A percentile compares a stretch with the other conserved stretches of the same genome.
phyloP scores from a whole-genome alignment of 92 coral and sea anemone species.

The Siderastrea radians region DNA sequence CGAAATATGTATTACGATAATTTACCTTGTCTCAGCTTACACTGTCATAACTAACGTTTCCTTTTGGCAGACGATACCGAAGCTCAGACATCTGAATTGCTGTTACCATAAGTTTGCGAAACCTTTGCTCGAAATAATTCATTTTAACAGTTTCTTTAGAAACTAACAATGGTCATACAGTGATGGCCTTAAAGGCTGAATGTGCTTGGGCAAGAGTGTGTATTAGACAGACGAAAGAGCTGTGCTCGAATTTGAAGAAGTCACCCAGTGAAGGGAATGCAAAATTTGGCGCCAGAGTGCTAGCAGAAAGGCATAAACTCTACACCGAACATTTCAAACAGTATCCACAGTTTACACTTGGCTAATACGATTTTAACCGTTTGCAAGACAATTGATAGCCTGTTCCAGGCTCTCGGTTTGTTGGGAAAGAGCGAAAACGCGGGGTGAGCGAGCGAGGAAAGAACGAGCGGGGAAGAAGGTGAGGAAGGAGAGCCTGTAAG shows the following conservation, averaged over 20 bases:
- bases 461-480: no score
- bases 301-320: slow-evolving; percentile 28
- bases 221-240: slow-evolving; percentile 36
- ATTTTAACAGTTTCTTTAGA: slow-evolving; percentile 27
- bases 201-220: slow-evolving; percentile 66
- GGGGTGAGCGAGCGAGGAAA: no score
- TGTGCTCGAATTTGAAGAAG: slow-evolving; percentile 1
- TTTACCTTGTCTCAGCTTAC: neutral
- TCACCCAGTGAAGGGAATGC: slow-evolving; percentile 18
- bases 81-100: neutral
- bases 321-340: slow-evolving; percentile 43
- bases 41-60: neutral
- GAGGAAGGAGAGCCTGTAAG: no score
- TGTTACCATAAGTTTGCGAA: neutral
- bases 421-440: no score
- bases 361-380: slow-evolving; percentile 19
- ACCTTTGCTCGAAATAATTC: neutral
- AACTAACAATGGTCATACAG: slow-evolving; percentile 19
- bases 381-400: slow-evolving; percentile 35
- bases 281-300: slow-evolving; percentile 24
- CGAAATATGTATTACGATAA: slow-evolving; percentile 8
- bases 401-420: no score
- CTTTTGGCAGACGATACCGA: neutral
- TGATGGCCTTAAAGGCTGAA: slow-evolving; percentile 52
- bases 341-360: slow-evolving; percentile 29